Percentiles rank a stretch among this genome's conserved stretches.
Conservation (phyloP, 2,113 vertebrate genomes). For the Gadus chalcogrammus region DNA sequence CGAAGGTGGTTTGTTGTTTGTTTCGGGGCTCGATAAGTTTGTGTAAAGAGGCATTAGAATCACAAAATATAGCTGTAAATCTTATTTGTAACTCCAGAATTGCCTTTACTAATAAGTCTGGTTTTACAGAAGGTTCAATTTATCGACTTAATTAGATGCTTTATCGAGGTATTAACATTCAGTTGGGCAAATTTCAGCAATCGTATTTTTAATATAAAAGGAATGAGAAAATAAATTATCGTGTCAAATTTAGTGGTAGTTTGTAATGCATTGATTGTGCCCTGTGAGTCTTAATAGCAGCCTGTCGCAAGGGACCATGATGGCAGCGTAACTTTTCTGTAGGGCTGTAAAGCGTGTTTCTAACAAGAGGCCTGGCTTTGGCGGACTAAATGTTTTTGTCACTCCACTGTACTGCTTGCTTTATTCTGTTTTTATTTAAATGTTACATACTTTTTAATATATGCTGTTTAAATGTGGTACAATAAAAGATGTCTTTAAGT, state of each 20-base stretch:
- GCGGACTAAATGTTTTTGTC: slow-evolving; percentile 16
- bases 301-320: slow-evolving; percentile 45
- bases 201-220: not conserved
- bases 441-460: slow-evolving; percentile 41
- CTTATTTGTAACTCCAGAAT: not conserved
- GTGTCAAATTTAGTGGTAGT: not conserved
- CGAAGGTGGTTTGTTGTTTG: slow-evolving; percentile 7
- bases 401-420: slow-evolving; percentile 24
- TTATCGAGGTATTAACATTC: not conserved
- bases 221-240: slow-evolving; percentile 3
- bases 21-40: not conserved
- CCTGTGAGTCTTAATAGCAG: slow-evolving; percentile 39
- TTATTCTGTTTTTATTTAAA: slow-evolving; percentile 64
- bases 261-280: slow-evolving; percentile 44
- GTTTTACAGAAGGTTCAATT: not conserved
- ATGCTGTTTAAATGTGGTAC: not conserved
- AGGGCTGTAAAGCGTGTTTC: not conserved
- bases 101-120: slow-evolving; percentile 2
- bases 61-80: too few relatives aligned
- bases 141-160: slow-evolving; percentile 7
- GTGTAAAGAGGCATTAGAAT: too few relatives aligned
- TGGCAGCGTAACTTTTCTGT: slow-evolving; percentile 24
- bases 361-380: slow-evolving; percentile 14
- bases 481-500: not conserved
- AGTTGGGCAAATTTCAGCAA: not conserved